A percentile compares a stretch with the other conserved stretches of the same genome.
phyloP scores from a whole-genome alignment of 1,140 invertebrate species.

The Hydropsyche tenuis region DNA sequence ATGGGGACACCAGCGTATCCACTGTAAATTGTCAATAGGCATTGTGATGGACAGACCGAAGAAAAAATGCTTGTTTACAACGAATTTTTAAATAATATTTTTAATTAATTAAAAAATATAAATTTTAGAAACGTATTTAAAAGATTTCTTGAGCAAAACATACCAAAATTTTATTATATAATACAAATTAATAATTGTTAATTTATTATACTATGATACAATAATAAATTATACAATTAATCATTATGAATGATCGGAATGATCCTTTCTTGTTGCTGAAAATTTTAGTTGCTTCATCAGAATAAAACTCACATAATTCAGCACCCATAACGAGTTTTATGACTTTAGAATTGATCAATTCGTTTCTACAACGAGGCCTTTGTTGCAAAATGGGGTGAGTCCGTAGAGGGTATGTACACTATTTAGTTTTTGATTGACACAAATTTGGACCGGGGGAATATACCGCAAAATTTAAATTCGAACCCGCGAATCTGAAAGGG shows the following conservation, averaged over 20 bases:
- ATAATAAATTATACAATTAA: too few relatives aligned
- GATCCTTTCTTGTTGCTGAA: too few relatives aligned
- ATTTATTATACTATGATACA: too few relatives aligned
- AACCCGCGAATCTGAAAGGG: not conserved
- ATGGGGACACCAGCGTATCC: slow-evolving; percentile 37
- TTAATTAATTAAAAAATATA: too few relatives aligned
- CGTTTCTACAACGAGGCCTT: not conserved
- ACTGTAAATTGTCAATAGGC: slow-evolving; percentile 50
- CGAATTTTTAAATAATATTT: too few relatives aligned
- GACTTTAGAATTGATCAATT: slow-evolving; percentile 18
- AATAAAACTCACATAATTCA: too few relatives aligned
- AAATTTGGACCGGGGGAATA: slow-evolving; percentile 26
- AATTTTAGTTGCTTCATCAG: too few relatives aligned
- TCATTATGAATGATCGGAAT: too few relatives aligned
- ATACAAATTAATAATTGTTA: too few relatives aligned
- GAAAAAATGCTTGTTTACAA: slow-evolving; percentile 7
- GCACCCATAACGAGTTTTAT: not conserved
- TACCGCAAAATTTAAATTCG: slow-evolving; percentile 21
- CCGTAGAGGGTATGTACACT: not conserved
- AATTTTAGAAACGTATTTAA: too few relatives aligned
- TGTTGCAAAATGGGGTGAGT: not conserved
- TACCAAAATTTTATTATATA: too few relatives aligned
- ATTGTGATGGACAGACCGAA: slow-evolving; percentile 47
- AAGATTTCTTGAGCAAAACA: too few relatives aligned
- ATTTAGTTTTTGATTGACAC: slow-evolving; percentile 34